These are phyloP conservation scores for Ceratina australensis DNA, from an alignment of 1,140 invertebrate genomes.

Conservation along the genomic window DNA sequence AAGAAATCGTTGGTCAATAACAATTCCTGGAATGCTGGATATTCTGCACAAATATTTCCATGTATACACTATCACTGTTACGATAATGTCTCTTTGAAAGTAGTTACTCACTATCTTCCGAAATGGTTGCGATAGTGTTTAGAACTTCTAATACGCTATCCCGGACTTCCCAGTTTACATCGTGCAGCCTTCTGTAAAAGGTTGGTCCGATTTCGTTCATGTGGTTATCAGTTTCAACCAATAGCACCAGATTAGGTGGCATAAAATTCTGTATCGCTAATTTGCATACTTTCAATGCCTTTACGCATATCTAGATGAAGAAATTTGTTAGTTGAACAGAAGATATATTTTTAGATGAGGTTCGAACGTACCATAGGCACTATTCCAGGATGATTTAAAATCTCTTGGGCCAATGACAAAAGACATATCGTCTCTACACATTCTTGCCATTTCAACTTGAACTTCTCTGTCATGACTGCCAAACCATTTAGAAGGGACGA, in stretches of 20 bases:
- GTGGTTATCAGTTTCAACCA: constrained; percentile 84
- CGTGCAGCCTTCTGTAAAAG: constrained; percentile 85
- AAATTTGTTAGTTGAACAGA: constrained; percentile 1
- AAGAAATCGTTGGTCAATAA: constrained; percentile 84
- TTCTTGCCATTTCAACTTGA: constrained; percentile 87
- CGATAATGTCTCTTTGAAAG: not conserved
- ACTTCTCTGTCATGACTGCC: constrained; percentile 83
- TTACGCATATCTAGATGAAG: constrained; percentile 82
- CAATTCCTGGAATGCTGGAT: constrained; percentile 87
- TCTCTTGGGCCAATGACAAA: constrained; percentile 79
- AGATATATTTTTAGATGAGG: not conserved
- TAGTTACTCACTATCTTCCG: constrained; percentile 83
- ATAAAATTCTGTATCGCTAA: constrained; percentile 86
- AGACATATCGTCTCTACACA: constrained; percentile 85
- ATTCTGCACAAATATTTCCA: constrained; percentile 80
- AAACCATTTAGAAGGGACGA: constrained; percentile 83
- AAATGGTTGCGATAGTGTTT: constrained; percentile 84
- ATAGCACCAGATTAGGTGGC: constrained; percentile 85
- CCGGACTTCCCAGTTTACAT: constrained; percentile 87
- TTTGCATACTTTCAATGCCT: constrained; percentile 84
- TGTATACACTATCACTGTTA: not conserved
- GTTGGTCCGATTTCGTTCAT: constrained; percentile 84
- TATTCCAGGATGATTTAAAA: constrained; percentile 80
- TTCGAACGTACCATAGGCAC: constrained; percentile 76
- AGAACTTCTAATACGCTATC: constrained; percentile 87